Conservation (phyloP, 2,888 invertebrate species). For the Pteria penguin region DNA sequence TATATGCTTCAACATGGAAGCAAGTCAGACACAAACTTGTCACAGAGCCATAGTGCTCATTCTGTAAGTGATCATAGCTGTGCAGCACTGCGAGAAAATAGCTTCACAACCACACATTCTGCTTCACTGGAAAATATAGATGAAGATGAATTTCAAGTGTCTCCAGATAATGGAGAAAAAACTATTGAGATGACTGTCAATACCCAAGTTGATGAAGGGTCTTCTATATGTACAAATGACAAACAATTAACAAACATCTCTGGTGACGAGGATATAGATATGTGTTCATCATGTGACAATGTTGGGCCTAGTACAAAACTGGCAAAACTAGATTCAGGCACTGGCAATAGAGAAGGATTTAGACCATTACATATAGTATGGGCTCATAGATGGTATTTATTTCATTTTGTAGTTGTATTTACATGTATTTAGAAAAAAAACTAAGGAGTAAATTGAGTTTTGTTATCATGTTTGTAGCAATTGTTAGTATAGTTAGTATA, state of each 20-base stretch:
- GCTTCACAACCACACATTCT: background rate
- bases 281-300: no score
- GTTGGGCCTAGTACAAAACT: background rate
- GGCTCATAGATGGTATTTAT: slow-evolving; percentile 88
- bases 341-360: background rate
- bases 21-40: no score
- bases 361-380: slow-evolving; percentile 84
- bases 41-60: background rate
- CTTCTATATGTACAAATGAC: background rate
- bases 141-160: background rate
- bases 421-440: no score
- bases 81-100: background rate
- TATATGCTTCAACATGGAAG: no score
- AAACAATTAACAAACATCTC: background rate
- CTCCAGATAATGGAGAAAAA: background rate
- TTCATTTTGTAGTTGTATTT: no score
- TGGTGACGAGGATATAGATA: no score
- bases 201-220: background rate
- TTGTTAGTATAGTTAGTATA: no score
- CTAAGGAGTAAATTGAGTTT: no score
- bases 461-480: no score
- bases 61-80: background rate
- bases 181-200: background rate
- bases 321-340: background rate
- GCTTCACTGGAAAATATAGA: background rate